phyloP scores from a whole-genome alignment of 2,888 invertebrate genomes.

The Subacronicta megacephala region DNA sequence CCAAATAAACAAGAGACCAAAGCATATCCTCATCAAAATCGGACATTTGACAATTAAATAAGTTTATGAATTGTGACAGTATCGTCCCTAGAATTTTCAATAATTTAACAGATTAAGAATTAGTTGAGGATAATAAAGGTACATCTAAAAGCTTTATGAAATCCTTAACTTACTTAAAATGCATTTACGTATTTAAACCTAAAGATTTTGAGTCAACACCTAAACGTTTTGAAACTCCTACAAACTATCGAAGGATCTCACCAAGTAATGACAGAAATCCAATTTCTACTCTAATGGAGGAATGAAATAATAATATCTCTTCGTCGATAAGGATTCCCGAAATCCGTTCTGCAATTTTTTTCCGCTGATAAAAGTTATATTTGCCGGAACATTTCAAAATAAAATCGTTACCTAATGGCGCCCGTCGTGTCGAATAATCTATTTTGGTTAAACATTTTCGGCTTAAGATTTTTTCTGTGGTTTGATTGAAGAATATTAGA shows the following conservation, averaged over 20 bases:
- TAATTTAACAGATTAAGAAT: no score
- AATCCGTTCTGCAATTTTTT: constrained; percentile 29
- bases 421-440: constrained; percentile 1
- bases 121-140: no score
- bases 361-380: constrained; percentile 18
- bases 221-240: neutral
- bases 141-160: neutral
- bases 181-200: neutral
- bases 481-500: no score
- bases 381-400: constrained; percentile 28
- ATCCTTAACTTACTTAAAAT: neutral
- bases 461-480: neutral
- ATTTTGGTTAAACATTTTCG: constrained; percentile 11
- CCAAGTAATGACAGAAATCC: constrained; percentile 33
- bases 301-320: constrained; percentile 34
- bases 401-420: constrained; percentile 6
- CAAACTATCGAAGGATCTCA: constrained; percentile 18
- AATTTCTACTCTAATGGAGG: constrained; percentile 28
- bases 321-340: constrained; percentile 19
- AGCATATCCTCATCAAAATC: no score
- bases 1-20: no score
- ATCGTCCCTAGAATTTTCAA: no score
- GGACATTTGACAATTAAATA: no score
- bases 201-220: neutral
- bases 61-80: no score